Evolutionary conservation across 2,888 invertebrate genomes (phyloP), one percentile per base, ranked within the genome.

Genomic region (Melinaea menophilus): DNA sequence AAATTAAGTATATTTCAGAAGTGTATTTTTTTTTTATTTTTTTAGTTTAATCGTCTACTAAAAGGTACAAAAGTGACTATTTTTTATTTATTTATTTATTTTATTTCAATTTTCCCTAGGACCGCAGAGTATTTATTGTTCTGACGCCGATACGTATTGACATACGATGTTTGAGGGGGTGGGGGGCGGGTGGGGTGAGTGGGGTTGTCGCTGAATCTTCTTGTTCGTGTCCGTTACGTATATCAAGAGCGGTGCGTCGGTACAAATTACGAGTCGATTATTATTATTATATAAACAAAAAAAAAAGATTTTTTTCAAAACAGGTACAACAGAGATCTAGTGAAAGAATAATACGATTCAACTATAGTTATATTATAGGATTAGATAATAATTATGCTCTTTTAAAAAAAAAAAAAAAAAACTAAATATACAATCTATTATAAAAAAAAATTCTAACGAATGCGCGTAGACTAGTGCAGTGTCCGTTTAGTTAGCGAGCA

Each of bases 291-390:
- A 22, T 22, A 22, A 1, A 22, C 22, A 22, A 22, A 22, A 22
- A 22, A 22, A 22, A 22, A 22, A 22, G 1, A 22, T 22, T 22
- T 81, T 80, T 22, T 22, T 22, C 22, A 22, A 22, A 85, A 85
- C 90, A 90, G 90, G 90, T 90, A 90, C 90, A 87, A 89, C 86
- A 90, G 90, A 90, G 90, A 90, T 90, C 90, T 90, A 90, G 87
- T 88, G 86, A 88, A 89, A 89, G 81, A 88, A 88, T 90, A 90
- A 90, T 90, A 88, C 87, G 78, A 88, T 84, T 85, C 88, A 80
- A 84, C 86, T 88, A 90, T 90, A 90, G 81, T 81, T 81, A 84
- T 77, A 59, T 86, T 71, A 81, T 81, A 90, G 89, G 89, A 90
- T 88, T 88, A 88, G 85, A 85, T 79, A 81, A 83, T 84, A 84